Percentiles rank a stretch among this genome's conserved stretches.
These are phyloP conservation scores for Toxotes jaculatrix DNA, from an alignment of 2,113 vertebrate species.

Conservation along the genomic window DNA sequence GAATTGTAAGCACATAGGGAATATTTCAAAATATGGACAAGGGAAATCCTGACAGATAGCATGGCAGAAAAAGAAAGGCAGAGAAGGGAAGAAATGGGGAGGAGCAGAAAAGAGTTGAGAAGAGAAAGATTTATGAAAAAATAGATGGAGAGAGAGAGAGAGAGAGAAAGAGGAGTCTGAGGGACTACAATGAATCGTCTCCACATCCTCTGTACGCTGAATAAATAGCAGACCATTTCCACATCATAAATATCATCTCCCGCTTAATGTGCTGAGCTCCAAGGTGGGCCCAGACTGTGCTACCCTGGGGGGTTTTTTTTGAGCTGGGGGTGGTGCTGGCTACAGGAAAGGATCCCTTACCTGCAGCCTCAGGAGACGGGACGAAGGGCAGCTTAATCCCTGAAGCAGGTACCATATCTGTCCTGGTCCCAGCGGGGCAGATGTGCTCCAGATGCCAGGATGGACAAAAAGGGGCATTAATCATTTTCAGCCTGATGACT, in stretches of 20 bases:
- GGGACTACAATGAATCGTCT: conserved; percentile 68
- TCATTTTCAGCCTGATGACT: conserved; percentile 85
- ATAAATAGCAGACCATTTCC: conserved; percentile 82
- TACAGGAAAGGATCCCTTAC: conserved; percentile 42
- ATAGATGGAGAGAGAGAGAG: not conserved
- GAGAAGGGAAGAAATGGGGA: conserved; percentile 11
- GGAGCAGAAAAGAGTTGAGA: conserved; percentile 16
- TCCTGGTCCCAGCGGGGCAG: conserved; percentile 67
- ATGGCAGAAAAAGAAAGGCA: not conserved
- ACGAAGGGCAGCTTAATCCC: conserved; percentile 76
- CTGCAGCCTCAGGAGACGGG: conserved; percentile 65
- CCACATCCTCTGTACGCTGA: conserved; percentile 65
- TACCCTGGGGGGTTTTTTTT: conserved; percentile 25
- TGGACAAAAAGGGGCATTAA: conserved; percentile 82
- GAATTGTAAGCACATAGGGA: not conserved
- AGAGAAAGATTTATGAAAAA: conserved; percentile 18
- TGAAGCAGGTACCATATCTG: conserved; percentile 75
- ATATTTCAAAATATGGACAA: conserved; percentile 29
- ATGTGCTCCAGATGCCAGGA: conserved; percentile 72
- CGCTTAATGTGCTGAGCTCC: conserved; percentile 74
- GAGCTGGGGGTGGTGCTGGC: conserved; percentile 18
- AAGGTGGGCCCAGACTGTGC: conserved; percentile 57
- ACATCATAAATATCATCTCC: conserved; percentile 80
- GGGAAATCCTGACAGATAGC: conserved; percentile 9
- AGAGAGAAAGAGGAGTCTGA: conserved; percentile 11